A percentile compares a stretch with the other conserved stretches of the same genome.
phyloP scores from a whole-genome alignment of 2,113 vertebrate species.

The Lamprotornis superbus region DNA sequence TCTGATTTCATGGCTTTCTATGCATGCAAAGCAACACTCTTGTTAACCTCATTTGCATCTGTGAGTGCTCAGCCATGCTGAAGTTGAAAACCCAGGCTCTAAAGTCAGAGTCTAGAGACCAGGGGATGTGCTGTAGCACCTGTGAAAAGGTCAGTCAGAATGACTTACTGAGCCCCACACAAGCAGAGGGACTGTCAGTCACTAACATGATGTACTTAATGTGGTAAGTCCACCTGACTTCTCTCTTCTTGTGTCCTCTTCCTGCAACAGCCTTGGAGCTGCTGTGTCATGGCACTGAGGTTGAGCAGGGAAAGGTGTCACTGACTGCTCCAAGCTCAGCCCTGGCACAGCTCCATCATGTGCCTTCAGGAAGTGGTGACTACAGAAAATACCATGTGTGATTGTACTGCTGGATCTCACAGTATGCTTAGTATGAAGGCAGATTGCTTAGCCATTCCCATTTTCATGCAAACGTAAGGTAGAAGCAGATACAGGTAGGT shows the following conservation, averaged over 20 bases:
- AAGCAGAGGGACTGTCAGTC: background rate
- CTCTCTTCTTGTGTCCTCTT: background rate
- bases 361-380: fast-evolving
- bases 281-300: background rate
- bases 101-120: background rate
- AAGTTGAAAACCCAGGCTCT: background rate
- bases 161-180: background rate
- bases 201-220: background rate
- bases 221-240: background rate
- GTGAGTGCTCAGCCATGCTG: background rate
- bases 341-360: background rate
- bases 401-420: background rate
- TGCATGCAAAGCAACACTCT: background rate
- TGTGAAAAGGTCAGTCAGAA: background rate
- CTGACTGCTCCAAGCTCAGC: background rate
- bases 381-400: background rate
- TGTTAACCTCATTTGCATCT: background rate
- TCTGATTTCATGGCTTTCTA: background rate
- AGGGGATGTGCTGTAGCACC: background rate
- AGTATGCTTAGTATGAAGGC: background rate
- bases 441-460: background rate
- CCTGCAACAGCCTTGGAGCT: background rate
- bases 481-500: background rate
- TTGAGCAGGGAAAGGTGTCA: background rate
- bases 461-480: background rate